Evolutionary conservation across 1,140 invertebrate species (phyloP).

Genomic region (Euura lappo): DNA sequence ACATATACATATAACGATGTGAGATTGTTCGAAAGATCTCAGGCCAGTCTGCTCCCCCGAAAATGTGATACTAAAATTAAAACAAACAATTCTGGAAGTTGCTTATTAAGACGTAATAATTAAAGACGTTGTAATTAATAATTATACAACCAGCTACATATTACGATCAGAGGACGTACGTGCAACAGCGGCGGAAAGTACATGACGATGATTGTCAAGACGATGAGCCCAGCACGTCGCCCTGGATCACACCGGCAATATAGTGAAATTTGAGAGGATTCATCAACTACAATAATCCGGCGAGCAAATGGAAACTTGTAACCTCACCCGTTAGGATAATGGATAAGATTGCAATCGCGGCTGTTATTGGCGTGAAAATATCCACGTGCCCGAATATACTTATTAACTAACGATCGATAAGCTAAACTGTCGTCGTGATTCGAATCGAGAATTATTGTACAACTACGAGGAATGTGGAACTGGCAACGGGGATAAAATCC

Average conservation of each 20-base stretch:
- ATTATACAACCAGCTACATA: too few species aligned
- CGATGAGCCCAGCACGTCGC: too few species aligned
- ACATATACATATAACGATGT: neutral
- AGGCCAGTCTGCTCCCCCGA: conserved; percentile 39
- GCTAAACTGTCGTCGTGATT: neutral
- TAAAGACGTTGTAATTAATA: too few species aligned
- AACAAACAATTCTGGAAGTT: conserved; percentile 9
- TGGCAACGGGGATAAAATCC: neutral
- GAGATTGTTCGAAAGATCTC: conserved; percentile 24
- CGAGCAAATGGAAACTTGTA: conserved; percentile 29
- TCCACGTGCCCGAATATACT: neutral
- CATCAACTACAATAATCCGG: neutral
- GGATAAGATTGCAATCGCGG: conserved; percentile 29
- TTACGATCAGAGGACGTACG: neutral
- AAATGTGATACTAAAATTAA: conserved; percentile 49
- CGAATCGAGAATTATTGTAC: neutral
- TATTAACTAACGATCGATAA: neutral
- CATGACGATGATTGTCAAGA: too few species aligned
- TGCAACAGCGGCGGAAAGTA: neutral
- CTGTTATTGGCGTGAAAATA: conserved; percentile 12
- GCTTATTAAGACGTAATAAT: neutral
- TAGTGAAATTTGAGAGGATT: too few species aligned
- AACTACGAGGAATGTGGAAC: neutral
- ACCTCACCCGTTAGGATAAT: conserved; percentile 44
- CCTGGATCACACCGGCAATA: too few species aligned